phyloP scores from a whole-genome alignment of 2,888 invertebrate genomes.

The Cerastoderma edule region DNA sequence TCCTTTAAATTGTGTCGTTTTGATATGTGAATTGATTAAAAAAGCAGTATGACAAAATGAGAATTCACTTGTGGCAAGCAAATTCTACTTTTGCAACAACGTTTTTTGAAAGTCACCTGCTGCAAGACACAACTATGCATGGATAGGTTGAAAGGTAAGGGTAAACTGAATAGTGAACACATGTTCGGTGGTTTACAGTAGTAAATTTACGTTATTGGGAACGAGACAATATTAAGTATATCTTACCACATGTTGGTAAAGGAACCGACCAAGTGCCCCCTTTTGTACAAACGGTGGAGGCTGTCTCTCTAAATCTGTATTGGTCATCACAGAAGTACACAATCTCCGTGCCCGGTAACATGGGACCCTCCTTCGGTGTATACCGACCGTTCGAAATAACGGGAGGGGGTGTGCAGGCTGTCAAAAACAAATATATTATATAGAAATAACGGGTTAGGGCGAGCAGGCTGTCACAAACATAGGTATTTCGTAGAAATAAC shows the following conservation, averaged over 20 bases:
- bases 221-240: neutral
- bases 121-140: no score
- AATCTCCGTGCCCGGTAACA: conserved; percentile 1
- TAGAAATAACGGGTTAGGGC: neutral
- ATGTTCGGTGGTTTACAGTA: no score
- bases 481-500: neutral
- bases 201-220: no score
- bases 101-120: no score
- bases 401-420: conserved; percentile 1
- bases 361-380: neutral
- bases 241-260: neutral
- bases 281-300: neutral
- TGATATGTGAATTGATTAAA: no score
- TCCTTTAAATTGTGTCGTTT: no score
- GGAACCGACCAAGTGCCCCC: neutral
- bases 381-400: neutral
- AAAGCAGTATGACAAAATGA: no score
- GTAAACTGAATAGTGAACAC: no score
- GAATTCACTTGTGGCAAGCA: no score
- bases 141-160: no score
- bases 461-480: neutral
- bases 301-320: neutral
- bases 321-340: neutral
- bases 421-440: neutral
- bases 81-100: no score